Percentiles rank a stretch among this genome's conserved stretches.
Evolutionary conservation across 2,797 vertebrate species (phyloP).

Genomic region (Tauraco hartlaubi): DNA sequence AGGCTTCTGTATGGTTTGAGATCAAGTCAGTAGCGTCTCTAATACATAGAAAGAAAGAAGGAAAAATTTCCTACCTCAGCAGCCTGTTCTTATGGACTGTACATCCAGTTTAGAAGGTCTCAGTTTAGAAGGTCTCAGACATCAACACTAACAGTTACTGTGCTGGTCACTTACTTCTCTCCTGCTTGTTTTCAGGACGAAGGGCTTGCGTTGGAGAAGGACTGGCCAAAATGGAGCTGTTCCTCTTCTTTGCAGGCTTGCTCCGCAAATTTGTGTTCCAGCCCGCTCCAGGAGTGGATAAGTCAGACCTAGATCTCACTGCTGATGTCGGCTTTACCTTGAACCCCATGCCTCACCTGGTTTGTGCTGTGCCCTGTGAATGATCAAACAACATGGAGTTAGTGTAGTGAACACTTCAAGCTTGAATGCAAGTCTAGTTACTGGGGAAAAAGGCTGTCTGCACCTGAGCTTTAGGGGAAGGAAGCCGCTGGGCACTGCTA

Average conservation of each 20-base stretch:
- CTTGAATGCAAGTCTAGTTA: not conserved
- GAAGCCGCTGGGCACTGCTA: not conserved
- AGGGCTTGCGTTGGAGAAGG: conserved; percentile 78
- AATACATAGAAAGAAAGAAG: not conserved
- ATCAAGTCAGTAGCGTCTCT: not conserved
- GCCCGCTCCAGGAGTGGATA: conserved; percentile 68
- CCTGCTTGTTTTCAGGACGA: conserved; percentile 58
- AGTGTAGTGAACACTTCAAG: not conserved
- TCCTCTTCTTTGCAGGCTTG: conserved; percentile 81
- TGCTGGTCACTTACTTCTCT: not conserved
- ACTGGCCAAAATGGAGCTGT: conserved; percentile 82
- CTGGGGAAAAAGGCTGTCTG: not conserved
- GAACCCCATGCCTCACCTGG: conserved; percentile 68
- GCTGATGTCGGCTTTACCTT: conserved; percentile 60
- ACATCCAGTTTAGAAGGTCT: not conserved
- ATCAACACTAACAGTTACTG: not conserved
- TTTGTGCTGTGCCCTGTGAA: conserved; percentile 42
- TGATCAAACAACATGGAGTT: not conserved
- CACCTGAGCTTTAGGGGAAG: not conserved
- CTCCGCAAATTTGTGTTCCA: conserved; percentile 78
- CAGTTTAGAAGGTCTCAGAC: not conserved
- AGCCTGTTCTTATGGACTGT: not conserved
- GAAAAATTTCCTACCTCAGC: not conserved
- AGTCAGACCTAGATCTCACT: conserved; percentile 76
- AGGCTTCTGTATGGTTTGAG: not conserved